Evolutionary conservation across 2,888 invertebrate genomes (phyloP), one percentile per base, ranked within the genome.

Genomic region (Isoperla grammatica): DNA sequence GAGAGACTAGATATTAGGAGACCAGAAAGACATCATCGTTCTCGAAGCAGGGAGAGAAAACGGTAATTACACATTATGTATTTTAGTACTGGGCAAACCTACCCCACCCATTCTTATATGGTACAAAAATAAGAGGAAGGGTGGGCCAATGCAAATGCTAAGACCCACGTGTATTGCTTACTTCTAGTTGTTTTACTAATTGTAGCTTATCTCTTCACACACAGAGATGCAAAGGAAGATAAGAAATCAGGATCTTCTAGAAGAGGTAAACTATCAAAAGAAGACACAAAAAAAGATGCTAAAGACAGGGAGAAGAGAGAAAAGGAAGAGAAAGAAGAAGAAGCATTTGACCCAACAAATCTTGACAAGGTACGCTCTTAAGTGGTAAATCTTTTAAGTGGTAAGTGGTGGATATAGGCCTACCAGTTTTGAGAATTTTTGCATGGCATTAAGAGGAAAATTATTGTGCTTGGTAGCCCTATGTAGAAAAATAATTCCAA

Each of bases 281-380:
- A 74, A n/a, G 67, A 73, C 50, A 69, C 71, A 40, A 66, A 73
- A 29, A 74, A 76, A 6, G 65, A 66, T 62, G 67, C 68, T 2
- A 66, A 65, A 57, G 64, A 66, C 40, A 54, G 62, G 53, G 55
- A 64, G 39, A 65, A 63, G 57, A 63, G 62, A 42, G 64, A 65
- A 50, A 67, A 66, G 58, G 65, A 65, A 57, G 67, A 63, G 56
- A 48, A 35, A 20, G 65, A 60, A 22, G 80, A 81, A 50, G 74
- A 82, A 63, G 83, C 86, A 23, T 89, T 88, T 74, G 86, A 88
- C 69, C 84, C 85, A 20, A 84, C 86, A 5, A 83, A 85, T 71
- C 79, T 85, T 63, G 89, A 89, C 71, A 89, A 89, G 79, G 87
- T 86, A 70, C 68, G 69, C 13, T n/a, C 2, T n/a, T n/a, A n/a